Evolutionary conservation across 1,140 invertebrate species (phyloP), one percentile per base, ranked within the genome.

Genomic region (Zaprionus capensis): DNA sequence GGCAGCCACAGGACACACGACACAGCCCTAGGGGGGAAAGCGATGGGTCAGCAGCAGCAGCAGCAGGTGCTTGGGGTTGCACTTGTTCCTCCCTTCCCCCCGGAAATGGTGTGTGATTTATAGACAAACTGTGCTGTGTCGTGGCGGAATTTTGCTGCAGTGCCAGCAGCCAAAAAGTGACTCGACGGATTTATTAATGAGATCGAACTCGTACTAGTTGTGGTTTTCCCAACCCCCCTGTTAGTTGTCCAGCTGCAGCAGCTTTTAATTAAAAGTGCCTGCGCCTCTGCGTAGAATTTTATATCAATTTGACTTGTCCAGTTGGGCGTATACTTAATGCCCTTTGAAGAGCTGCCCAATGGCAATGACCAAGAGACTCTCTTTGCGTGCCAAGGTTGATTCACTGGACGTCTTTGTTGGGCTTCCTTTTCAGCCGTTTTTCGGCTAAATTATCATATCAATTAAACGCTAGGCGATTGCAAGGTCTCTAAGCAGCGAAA

Each of bases 171-270:
- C 82, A 72, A 53, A 55, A 72, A 81, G 9, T 24, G 31, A 31
- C 68, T 44, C 53, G 67, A 85, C 85, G 78, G 84, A 88, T 90
- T 88, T 88, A 88, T 88, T 88, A 85, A 90, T 88, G 84, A 90
- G 85, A 78, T 9, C 7, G 66, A 78, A 71, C 81, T 24, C 46
- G 68, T 51, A 64, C 26, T 64, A 65, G 44, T 68, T 87, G 84
- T 69, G 84, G 84, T 70, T 78, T 63, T 4, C 20, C 20, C 46
- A 24, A 9, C 46, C n/a, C 1, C 2, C 63, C n/a, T 26, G 20
- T 38, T 36, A 34, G 31, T 3, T 55, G 26, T 63, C 62, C 76
- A 87, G 68, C 82, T 77, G 82, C 80, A 69, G 80, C 84, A 72
- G 71, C 73, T 71, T 81, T 87, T 87, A 88, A 87, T 88, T 87